Evolutionary conservation across 2,797 vertebrate genomes (phyloP).

Genomic region (Erpetoichthys calabaricus): DNA sequence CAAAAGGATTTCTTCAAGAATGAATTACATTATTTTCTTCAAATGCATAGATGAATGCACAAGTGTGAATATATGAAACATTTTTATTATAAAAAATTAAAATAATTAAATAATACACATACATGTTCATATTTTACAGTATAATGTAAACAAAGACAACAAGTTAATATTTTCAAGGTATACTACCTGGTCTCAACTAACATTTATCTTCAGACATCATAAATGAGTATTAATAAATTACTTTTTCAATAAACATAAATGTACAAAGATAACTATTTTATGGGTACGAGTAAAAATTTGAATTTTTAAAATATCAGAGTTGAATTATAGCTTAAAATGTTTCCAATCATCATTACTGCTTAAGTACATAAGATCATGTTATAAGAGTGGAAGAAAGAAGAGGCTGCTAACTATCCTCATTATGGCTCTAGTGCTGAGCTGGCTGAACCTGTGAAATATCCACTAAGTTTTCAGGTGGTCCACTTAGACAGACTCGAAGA

Average conservation of each 20-base stretch:
- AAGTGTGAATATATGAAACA: conserved; percentile 32
- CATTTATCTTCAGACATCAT: conserved; percentile 12
- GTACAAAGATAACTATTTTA: conserved; percentile 41
- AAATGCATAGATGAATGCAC: neutral
- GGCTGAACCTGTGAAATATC: conserved; percentile 24
- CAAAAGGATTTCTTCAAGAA: neutral
- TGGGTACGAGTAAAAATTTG: conserved; percentile 25
- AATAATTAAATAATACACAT: conserved; percentile 70
- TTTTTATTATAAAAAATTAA: conserved; percentile 65
- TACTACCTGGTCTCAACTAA: conserved; percentile 6
- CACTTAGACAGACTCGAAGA: too few species aligned
- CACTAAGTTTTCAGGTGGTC: too few species aligned
- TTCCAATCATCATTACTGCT: conserved; percentile 25
- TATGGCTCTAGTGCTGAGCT: conserved; percentile 41
- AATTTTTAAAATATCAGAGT: conserved; percentile 4
- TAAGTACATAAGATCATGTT: conserved; percentile 22
- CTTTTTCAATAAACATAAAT: conserved; percentile 39
- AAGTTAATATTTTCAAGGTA: neutral
- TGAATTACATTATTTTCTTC: neutral
- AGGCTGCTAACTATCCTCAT: conserved; percentile 38
- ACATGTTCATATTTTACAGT: conserved; percentile 49
- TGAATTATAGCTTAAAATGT: conserved; percentile 24
- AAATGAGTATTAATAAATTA: conserved; percentile 54
- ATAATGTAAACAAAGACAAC: conserved; percentile 28
- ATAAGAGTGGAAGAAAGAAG: conserved; percentile 30